Evolutionary conservation across 2,113 vertebrate genomes (phyloP).

Genomic region (Vanacampus margaritifer): DNA sequence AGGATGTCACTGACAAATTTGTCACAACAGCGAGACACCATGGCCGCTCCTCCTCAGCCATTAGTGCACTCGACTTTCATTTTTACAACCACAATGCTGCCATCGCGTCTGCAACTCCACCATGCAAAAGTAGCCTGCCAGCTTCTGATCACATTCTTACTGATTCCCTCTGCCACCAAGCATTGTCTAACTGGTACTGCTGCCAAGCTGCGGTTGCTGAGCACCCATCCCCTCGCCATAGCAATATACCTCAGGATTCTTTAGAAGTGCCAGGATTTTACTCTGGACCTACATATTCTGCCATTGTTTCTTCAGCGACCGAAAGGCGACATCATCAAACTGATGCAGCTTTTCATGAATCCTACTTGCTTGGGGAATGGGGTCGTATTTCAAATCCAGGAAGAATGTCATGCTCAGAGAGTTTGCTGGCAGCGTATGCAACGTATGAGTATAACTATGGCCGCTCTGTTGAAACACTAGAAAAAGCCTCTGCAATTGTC

Average conservation of each 20-base stretch:
- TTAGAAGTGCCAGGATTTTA: constrained; percentile 65
- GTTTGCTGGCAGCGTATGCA: constrained; percentile 72
- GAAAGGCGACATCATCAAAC: constrained; percentile 64
- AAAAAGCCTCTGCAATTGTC: constrained; percentile 71
- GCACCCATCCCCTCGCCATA: constrained; percentile 75
- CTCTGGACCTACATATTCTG: constrained; percentile 2
- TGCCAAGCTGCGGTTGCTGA: constrained; percentile 75
- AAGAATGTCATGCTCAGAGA: constrained; percentile 77
- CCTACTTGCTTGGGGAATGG: constrained; percentile 46
- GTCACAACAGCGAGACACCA: neutral
- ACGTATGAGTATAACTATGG: constrained; percentile 72
- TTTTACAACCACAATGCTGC: constrained; percentile 75
- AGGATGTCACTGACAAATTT: constrained; percentile 34
- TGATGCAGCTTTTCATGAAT: constrained; percentile 46
- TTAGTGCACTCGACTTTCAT: constrained; percentile 67
- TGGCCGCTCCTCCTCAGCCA: constrained; percentile 59
- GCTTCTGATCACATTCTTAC: constrained; percentile 36
- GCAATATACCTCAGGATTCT: constrained; percentile 83
- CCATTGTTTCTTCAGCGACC: constrained; percentile 19
- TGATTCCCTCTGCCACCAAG: constrained; percentile 76
- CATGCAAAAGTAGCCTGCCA: constrained; percentile 41
- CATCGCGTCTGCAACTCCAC: constrained; percentile 70
- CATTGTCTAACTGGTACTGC: constrained; percentile 86
- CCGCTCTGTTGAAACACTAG: constrained; percentile 80
- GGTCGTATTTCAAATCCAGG: constrained; percentile 31